These are phyloP conservation scores for Notolepis coatsorum DNA, from an alignment of 2,797 vertebrate genomes.

Conservation along the genomic window DNA sequence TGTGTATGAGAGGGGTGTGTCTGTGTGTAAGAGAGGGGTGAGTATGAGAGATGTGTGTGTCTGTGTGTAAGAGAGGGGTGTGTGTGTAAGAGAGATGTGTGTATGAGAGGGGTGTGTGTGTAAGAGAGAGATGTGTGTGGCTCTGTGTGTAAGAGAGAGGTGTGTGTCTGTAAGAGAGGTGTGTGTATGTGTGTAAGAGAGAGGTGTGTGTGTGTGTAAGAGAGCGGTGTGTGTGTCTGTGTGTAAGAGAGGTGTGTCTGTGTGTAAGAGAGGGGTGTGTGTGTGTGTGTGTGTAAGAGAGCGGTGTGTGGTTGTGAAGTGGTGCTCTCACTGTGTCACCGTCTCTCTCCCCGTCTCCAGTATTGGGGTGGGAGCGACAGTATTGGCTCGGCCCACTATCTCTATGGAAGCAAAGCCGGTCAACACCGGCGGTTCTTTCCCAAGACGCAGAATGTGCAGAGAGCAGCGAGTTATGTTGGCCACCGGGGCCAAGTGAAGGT, in stretches of 20 bases:
- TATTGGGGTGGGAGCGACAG: slow-evolving; percentile 36
- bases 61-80: too few species aligned
- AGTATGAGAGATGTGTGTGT: too few species aligned
- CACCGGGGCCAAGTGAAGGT: slow-evolving; percentile 52
- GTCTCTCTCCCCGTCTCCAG: slow-evolving; percentile 20
- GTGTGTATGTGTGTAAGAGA: neutral
- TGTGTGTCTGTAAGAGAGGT: neutral
- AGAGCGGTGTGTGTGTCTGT: neutral
- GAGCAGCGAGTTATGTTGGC: slow-evolving; percentile 57
- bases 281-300: neutral
- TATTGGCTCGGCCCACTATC: slow-evolving; percentile 42
- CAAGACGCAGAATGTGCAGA: slow-evolving; percentile 37
- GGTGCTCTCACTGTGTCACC: neutral
- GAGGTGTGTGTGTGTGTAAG: too few species aligned
- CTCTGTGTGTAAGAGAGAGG: slow-evolving; percentile 5
- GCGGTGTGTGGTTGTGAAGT: neutral
- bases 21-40: too few species aligned
- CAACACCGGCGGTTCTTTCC: slow-evolving; percentile 52
- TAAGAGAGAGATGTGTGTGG: neutral
- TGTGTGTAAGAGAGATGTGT: neutral
- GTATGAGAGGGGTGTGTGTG: slow-evolving; percentile 1
- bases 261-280: neutral
- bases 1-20: slow-evolving; percentile 17
- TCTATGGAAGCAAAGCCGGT: slow-evolving; percentile 57
- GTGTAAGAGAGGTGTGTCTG: neutral